These are phyloP conservation scores for Manis pentadactyla DNA, from an alignment of 2,797 vertebrate genomes.

Conservation along the genomic window DNA sequence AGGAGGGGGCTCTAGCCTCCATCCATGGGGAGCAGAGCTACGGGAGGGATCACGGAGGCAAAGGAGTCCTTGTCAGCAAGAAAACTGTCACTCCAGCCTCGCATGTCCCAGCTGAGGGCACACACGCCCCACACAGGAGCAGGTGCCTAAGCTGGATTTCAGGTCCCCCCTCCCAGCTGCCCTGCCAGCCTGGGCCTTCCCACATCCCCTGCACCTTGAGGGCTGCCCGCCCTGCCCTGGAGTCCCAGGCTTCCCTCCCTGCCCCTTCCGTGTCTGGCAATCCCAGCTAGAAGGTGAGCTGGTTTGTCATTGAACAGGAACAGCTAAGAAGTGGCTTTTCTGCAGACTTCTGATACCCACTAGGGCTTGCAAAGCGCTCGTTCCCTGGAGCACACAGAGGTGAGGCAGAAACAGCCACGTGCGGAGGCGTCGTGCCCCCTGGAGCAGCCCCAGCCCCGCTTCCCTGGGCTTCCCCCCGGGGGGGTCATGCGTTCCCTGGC, in stretches of 20 bases:
- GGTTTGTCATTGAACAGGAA: not conserved
- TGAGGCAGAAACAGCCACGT: not conserved
- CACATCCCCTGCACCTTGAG: not conserved
- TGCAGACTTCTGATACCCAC: not conserved
- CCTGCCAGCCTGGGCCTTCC: not conserved
- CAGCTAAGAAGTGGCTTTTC: not conserved
- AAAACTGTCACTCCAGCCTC: not conserved
- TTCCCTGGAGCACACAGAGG: not conserved
- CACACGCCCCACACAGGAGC: accelerated
- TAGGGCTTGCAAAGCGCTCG: not conserved
- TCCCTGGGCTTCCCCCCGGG: not conserved
- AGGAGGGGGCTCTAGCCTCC: not conserved
- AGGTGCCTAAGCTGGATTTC: not conserved
- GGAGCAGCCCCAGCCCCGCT: not conserved
- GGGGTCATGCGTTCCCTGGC: not conserved
- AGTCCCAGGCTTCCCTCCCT: not conserved
- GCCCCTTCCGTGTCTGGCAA: not conserved
- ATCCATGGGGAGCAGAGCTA: not conserved
- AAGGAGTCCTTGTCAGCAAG: not conserved
- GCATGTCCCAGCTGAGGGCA: not conserved
- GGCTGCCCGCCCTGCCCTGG: not conserved
- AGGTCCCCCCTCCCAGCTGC: not conserved
- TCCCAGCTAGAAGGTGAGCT: not conserved
- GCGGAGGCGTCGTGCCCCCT: accelerated
- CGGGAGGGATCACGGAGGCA: not conserved